Evolutionary conservation across 1,140 invertebrate species (phyloP), one percentile per base, ranked within the genome.

Genomic region (Matsumurasca onukii): DNA sequence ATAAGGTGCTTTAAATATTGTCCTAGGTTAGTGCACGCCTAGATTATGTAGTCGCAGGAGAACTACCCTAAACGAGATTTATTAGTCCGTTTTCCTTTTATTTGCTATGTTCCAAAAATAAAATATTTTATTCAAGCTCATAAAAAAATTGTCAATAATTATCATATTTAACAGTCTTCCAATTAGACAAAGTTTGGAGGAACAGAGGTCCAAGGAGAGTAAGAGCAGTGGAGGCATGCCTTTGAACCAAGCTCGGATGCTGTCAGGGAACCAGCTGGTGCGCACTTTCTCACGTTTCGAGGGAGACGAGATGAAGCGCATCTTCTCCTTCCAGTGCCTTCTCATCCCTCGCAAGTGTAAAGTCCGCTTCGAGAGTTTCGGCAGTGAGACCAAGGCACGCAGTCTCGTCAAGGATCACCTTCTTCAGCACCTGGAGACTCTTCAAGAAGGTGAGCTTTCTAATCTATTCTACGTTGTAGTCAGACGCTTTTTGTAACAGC

Each of bases 281-380:
- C 84, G 83, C 69, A 80, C 84, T n/a, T 87, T 86, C 74, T 78
- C 85, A 45, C 79, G 84, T 64, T 79, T 83, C 67, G 81, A 78
- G 66, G 80, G 81, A 27, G 84, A 87, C 73, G 85, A 86, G 76
- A 78, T 86, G 49, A 82, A 82, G 67, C 76, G 80, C 69, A 83
- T 82, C 67, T 87, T 84, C 74, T 83, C 83, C 45, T 86, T 82
- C 69, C 80, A 80, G 1, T 87, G 86, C 74, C 78, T 78, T 34
- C 73, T 87, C 39, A 76, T 83, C 17, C 74, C 79, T 20, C 75
- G 75, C 20, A 73, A 75, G 52, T 87, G 86, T 69, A 72, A 77
- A 12, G 78, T 82, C 69, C 81, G 78, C 34, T 85, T 82, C 69
- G 82, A 80, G 2, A 86, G 85, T 76, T 86, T 86, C 79, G 85